Base-by-base conservation (phyloP, 2,888 invertebrate genomes). In the Caenorhabditis angaria region DNA sequence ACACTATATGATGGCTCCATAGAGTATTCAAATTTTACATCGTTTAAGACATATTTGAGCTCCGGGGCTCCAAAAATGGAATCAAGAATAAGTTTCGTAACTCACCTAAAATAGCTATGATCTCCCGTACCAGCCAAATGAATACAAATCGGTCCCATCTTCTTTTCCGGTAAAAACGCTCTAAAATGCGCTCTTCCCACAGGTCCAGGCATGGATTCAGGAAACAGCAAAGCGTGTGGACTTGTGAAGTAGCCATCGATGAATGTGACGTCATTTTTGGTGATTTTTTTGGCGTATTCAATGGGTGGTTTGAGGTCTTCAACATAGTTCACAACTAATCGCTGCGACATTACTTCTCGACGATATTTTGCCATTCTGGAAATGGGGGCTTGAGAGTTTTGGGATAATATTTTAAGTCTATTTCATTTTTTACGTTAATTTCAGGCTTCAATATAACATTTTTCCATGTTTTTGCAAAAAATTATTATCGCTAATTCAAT, bases 81-180 rank as follows among this genome's bases (percentile, higher is more conserved):
- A n/a, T n/a, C n/a, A n/a, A n/a, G n/a, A n/a, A n/a, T n/a, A n/a
- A n/a, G n/a, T n/a, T 90, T 85, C 97, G n/a, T n/a, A n/a, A 12
- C 41, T 18, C 41, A 91, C 82, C 95, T 91, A 93, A 95, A 95
- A 63, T 80, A 82, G 5, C 76, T 65, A 91, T 99, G 97, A 90
- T 99, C 97, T 54, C 97, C 99, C 51, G 99, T 99, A 32, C 97
- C 97, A 29, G 97, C 97, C 78, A 97, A 90, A 88, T 97, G 97
- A 76, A 99, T 91, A 88, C 96, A 81, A 24, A 84, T 66, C 0
- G 82, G 82, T 18, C 75, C 73, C 1, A 74, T 70, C 18, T 70
- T n/a, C n/a, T n/a, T 56, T 0, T 64, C 68, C 3, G 70, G 70
- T 24, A 84, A 77, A 28, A 77, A 59, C 12, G 81, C 83, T 47